Conservation (phyloP, 2,113 vertebrate genomes). For the Misgurnus anguillicaudatus region DNA sequence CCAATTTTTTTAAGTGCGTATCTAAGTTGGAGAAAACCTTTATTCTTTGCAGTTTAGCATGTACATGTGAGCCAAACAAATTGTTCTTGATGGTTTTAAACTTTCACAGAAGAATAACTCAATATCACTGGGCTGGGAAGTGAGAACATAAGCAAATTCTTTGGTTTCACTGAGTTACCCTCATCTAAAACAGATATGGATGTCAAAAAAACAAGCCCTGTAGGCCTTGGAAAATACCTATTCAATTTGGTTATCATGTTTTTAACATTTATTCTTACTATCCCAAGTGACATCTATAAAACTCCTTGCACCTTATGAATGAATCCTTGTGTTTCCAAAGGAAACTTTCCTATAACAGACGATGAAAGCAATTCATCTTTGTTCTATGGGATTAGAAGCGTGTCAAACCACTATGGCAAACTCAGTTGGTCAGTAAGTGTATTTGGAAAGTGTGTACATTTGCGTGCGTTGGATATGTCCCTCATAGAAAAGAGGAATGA, state of each 20-base stretch:
- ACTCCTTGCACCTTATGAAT: slow-evolving; percentile 32
- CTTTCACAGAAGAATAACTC: slow-evolving; percentile 6
- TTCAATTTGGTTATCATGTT: slow-evolving; percentile 35
- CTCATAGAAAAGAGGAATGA: not conserved
- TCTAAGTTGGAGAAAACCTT: too few species aligned
- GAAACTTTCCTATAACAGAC: slow-evolving; percentile 5
- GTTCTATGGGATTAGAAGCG: slow-evolving; percentile 1
- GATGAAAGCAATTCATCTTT: slow-evolving; percentile 25
- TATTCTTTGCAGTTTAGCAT: too few species aligned
- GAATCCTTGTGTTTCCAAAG: slow-evolving; percentile 21
- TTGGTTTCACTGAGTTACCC: slow-evolving; percentile 56
- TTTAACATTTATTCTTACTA: slow-evolving; percentile 22
- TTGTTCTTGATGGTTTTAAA: not conserved
- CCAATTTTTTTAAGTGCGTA: too few species aligned
- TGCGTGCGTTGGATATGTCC: slow-evolving; percentile 36
- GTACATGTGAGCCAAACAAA: not conserved
- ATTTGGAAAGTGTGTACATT: slow-evolving; percentile 40
- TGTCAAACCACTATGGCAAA: slow-evolving; percentile 46
- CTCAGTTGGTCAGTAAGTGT: slow-evolving; percentile 46
- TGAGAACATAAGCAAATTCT: slow-evolving; percentile 21
- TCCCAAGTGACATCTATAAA: slow-evolving; percentile 58
- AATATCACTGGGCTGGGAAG: not conserved
- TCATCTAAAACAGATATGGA: slow-evolving; percentile 49
- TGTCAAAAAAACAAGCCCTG: not conserved
- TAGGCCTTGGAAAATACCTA: not conserved